Evolutionary conservation across 2,113 vertebrate species (phyloP).

Genomic region (Melanostigma gelatinosum): DNA sequence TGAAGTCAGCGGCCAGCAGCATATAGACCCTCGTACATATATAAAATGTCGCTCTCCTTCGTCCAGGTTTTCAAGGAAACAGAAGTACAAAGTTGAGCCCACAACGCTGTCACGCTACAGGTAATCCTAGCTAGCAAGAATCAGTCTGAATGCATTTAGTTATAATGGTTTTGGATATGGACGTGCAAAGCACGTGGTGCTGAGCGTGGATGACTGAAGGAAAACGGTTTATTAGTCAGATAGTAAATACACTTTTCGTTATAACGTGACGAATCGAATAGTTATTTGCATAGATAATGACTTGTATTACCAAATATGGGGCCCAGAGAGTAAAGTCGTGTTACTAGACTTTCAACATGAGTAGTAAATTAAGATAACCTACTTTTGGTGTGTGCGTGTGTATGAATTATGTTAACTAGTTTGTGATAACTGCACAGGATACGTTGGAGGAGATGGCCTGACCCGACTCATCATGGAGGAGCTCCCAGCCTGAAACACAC

Average conservation of each 20-base stretch:
- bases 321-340: not conserved
- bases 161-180: not conserved
- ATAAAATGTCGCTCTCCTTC: not conserved
- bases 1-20: not conserved
- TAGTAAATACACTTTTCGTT: not conserved
- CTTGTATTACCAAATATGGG: not conserved
- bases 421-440: not conserved
- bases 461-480: slow-evolving; percentile 9
- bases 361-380: not conserved
- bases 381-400: not conserved
- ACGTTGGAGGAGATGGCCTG: not conserved
- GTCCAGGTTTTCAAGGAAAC: too few relatives aligned
- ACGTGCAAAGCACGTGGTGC: not conserved
- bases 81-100: not conserved
- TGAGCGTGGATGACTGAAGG: not conserved
- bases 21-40: rapidly evolving
- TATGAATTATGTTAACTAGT: not conserved
- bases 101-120: not conserved
- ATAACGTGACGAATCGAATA: not conserved
- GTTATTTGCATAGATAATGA: not conserved
- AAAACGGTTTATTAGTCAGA: too few relatives aligned
- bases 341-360: not conserved
- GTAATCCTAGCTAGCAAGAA: not conserved
- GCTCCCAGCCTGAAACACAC: not conserved
- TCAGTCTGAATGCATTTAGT: not conserved